Evolutionary conservation across 2,113 vertebrate genomes (phyloP).

Genomic region (Rhegmatorhina hoffmannsi): DNA sequence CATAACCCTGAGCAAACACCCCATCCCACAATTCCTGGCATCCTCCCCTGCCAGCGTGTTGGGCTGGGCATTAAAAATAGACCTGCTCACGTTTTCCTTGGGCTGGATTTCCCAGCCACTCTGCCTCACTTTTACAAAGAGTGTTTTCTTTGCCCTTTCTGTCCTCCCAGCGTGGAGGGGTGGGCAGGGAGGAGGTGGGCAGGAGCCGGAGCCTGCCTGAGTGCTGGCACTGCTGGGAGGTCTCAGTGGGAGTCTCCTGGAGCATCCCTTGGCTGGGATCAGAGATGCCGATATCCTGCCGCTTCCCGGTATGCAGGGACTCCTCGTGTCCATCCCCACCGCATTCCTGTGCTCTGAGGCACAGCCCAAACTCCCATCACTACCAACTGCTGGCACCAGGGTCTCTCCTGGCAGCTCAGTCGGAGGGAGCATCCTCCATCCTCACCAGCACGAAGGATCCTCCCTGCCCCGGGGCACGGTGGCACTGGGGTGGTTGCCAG

Average conservation of each 20-base stretch:
- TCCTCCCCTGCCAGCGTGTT: neutral
- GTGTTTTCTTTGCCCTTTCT: neutral
- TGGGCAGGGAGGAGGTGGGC: neutral
- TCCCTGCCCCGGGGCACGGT: neutral
- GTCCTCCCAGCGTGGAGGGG: neutral
- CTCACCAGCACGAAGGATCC: fast-evolving
- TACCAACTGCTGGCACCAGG: neutral
- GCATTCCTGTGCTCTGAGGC: neutral
- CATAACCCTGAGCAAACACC: neutral
- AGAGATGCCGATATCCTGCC: fast-evolving
- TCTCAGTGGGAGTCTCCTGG: fast-evolving
- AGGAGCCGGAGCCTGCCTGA: neutral
- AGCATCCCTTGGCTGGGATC: neutral
- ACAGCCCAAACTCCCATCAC: neutral
- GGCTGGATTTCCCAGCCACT: neutral
- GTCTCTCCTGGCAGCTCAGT: neutral
- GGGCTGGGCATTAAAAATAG: neutral
- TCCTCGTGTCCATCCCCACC: fast-evolving
- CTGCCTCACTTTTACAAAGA: neutral
- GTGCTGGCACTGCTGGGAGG: neutral
- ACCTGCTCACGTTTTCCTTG: neutral
- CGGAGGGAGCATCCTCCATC: neutral
- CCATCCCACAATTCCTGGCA: neutral
- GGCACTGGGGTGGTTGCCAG: neutral
- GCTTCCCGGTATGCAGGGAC: fast-evolving